These are phyloP conservation scores for Halocynthia aurantium DNA, from an alignment of 23 tunicate species.

Conservation along the genomic window DNA sequence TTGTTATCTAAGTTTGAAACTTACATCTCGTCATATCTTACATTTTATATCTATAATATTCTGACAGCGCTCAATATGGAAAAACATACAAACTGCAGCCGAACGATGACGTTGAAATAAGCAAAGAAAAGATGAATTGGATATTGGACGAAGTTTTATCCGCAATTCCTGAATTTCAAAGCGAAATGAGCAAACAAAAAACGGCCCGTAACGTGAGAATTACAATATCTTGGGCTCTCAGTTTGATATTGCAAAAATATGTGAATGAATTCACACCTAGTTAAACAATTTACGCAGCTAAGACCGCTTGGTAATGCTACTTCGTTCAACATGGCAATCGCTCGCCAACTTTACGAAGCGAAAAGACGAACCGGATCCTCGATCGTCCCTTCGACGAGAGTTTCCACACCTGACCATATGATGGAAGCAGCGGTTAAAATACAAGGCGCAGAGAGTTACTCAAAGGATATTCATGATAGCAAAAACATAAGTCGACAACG, in stretches of 20 bases:
- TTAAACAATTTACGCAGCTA: not conserved
- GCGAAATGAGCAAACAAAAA: not conserved
- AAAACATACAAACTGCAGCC: slow-evolving; percentile 1
- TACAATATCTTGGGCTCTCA: not conserved
- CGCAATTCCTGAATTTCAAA: not conserved
- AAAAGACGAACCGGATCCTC: not conserved
- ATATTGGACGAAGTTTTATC: too few species aligned
- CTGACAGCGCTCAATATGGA: not conserved
- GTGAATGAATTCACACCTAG: too few species aligned
- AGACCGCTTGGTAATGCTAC: slow-evolving; percentile 14
- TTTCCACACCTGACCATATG: not conserved
- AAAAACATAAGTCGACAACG: too few species aligned
- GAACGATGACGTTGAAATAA: not conserved
- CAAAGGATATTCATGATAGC: too few species aligned
- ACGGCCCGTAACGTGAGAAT: not conserved
- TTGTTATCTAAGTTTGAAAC: too few species aligned
- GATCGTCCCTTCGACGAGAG: not conserved
- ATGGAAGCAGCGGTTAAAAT: not conserved
- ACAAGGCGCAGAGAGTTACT: not conserved
- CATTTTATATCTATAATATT: not conserved
- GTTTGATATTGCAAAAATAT: too few species aligned
- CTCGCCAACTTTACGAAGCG: not conserved
- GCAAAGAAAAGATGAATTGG: not conserved
- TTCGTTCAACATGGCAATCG: not conserved
- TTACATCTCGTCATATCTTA: too few species aligned